Evolutionary conservation across 2,888 invertebrate species (phyloP).

Genomic region (Oligia latruncula): DNA sequence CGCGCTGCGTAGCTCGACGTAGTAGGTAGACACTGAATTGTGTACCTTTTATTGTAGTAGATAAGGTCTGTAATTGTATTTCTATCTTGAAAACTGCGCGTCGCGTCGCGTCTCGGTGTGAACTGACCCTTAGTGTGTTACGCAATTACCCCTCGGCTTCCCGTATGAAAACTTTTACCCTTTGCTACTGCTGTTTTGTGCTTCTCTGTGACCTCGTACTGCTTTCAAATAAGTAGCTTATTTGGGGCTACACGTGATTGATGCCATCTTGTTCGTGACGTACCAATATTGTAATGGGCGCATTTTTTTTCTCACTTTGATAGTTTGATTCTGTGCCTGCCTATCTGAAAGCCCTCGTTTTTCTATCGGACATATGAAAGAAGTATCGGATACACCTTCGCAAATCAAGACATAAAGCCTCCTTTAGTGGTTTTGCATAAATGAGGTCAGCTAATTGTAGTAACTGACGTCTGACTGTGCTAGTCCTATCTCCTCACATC

Average conservation of each 20-base stretch:
- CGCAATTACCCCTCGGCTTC: not conserved
- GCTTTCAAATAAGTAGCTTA: slow-evolving; percentile 27
- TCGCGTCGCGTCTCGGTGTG: no score
- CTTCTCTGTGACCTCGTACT: slow-evolving; percentile 10
- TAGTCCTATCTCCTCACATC: no score
- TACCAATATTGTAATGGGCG: slow-evolving; percentile 23
- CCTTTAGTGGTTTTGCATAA: no score
- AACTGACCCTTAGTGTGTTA: not conserved
- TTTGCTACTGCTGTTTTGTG: slow-evolving; percentile 9
- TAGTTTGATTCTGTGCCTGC: not conserved
- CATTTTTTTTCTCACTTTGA: not conserved
- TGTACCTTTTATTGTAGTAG: no score
- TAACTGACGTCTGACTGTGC: no score
- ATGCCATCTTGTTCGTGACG: slow-evolving; percentile 45
- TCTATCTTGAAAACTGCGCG: no score
- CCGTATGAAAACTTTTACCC: slow-evolving; percentile 6
- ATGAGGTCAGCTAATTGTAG: no score
- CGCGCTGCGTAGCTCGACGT: no score
- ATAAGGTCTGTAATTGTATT: no score
- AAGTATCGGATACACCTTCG: not conserved
- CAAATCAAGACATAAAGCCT: not conserved
- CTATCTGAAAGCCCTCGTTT: not conserved
- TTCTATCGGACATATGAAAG: not conserved
- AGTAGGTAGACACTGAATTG: no score
- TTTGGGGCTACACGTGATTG: slow-evolving; percentile 42